Conservation (phyloP, 2,888 invertebrate species). For the Keiferia lycopersicella region DNA sequence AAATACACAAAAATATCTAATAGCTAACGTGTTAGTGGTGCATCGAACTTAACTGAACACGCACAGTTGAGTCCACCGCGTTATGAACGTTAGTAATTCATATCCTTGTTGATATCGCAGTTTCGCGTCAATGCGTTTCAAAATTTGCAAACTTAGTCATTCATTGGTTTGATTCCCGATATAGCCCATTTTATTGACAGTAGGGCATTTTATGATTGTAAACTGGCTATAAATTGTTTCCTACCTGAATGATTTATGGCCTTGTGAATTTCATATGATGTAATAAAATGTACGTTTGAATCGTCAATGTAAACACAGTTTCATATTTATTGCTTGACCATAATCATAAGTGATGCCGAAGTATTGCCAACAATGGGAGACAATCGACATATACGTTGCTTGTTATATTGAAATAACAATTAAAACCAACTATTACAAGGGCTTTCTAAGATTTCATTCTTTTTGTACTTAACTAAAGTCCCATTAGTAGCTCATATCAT, state of each 20-base stretch:
- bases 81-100: background rate
- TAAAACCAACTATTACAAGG: no score
- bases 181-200: background rate
- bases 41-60: background rate
- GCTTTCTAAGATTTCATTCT: no score
- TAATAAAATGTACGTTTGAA: background rate
- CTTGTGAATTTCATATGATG: background rate
- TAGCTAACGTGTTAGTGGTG: no score
- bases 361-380: background rate
- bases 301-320: background rate
- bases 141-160: background rate
- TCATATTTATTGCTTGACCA: background rate
- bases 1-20: no score
- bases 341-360: background rate
- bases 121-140: background rate
- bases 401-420: background rate
- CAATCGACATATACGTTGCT: background rate
- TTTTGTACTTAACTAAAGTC: no score
- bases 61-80: background rate
- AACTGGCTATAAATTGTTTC: conserved; percentile 1
- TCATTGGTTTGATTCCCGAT: background rate
- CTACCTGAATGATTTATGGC: background rate
- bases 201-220: background rate
- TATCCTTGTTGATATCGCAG: background rate
- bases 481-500: no score